phyloP scores from a whole-genome alignment of 2,113 vertebrate genomes.

The Psittacara wagleri region DNA sequence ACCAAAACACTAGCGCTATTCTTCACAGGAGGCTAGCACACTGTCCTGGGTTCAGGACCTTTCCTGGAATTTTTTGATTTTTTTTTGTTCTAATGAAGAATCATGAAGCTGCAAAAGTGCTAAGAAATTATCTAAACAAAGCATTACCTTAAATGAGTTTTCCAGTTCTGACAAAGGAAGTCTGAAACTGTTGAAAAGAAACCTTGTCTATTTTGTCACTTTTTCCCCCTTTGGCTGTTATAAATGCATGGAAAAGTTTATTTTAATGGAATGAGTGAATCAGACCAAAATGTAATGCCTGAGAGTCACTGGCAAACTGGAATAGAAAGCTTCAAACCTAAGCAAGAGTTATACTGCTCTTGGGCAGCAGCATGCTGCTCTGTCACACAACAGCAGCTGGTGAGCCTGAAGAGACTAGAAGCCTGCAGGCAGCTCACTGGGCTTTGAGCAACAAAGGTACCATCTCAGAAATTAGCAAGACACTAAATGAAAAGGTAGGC shows the following conservation, averaged over 20 bases:
- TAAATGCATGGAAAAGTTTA: background rate
- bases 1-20: background rate
- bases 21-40: background rate
- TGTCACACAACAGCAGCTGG: fast-evolving
- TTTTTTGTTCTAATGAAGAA: background rate
- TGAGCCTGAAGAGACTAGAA: background rate
- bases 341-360: background rate
- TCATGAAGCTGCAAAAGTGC: background rate
- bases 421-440: background rate
- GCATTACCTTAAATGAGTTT: background rate
- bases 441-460: background rate
- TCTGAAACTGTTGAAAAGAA: background rate
- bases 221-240: background rate
- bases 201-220: background rate
- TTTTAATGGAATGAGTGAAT: conserved; percentile 19
- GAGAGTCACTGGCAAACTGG: background rate
- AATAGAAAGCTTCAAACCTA: background rate
- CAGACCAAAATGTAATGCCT: background rate
- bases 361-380: background rate
- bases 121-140: background rate
- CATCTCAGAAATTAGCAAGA: background rate
- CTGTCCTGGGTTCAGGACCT: background rate
- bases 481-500: background rate
- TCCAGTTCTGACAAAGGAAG: background rate
- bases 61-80: background rate